Base-by-base conservation (phyloP, 2,888 invertebrate species). In the Cancer borealis region DNA sequence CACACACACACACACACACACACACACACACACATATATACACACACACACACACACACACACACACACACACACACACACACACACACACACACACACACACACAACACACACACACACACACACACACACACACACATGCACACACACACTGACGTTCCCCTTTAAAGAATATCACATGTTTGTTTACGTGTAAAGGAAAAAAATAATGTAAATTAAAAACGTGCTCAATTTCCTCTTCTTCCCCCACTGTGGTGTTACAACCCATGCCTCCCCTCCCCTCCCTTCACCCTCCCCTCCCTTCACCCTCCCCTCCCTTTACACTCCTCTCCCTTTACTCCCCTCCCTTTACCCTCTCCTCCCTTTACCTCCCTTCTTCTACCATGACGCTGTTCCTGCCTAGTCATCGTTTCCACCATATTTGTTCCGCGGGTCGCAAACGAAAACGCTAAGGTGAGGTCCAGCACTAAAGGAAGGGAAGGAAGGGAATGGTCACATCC, bases 21-120 rank as follows among this genome's bases (percentile, higher is more conserved):
- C 66, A 21, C 66, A 66, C 66, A 66, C 66, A 66, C 66, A 6
- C 17, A 17, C 66, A 6, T n/a, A 66, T 5, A n/a, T n/a, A 66
- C 66, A 66, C 66, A 66, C 66, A 66, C 66, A 66, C 66, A 66
- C 66, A 5, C 14, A 14, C 66, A 5, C 17, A n/a, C n/a, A 49
- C 49, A 10, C 49, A 49, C 49, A 10, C 49, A 66, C 66, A 17
- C 66, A 10, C n/a, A n/a, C 66, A 14, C 66, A 4, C 12, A 66
- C 66, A n/a, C n/a, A 66, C 66, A 66, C 66, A n/a, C 66, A 66
- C 66, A 66, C 66, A 21, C 66, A 66, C 66, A 66, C 66, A 66
- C 17, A 66, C 66, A 66, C 66, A 21, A 66, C 66, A 66, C 66
- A 21, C 66, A 66, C 66, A 66, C 66, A 17, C 66, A 66, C 66